phyloP scores from a whole-genome alignment of 2,888 invertebrate species.

The Hirtodrosophila alboralis region DNA sequence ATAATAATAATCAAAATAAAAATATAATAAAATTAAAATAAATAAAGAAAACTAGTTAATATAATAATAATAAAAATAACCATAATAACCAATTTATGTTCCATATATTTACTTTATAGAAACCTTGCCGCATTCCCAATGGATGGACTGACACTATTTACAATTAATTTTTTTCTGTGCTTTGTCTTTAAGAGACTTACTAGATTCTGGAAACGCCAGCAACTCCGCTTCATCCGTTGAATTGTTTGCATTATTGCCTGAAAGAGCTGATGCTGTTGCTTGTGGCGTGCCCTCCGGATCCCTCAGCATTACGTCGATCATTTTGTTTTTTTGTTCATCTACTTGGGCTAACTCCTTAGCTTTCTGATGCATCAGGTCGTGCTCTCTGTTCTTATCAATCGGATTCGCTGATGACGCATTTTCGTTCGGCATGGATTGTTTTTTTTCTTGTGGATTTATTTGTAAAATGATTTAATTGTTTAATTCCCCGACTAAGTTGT shows the following conservation, averaged over 20 bases:
- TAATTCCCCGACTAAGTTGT: too few relatives aligned
- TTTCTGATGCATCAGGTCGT: constrained; percentile 55
- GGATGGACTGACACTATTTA: too few relatives aligned
- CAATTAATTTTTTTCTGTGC: background rate
- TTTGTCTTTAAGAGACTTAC: constrained; percentile 54
- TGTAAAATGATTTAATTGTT: too few relatives aligned
- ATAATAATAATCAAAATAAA: too few relatives aligned
- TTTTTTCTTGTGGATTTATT: constrained; percentile 31
- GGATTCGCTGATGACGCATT: constrained; percentile 41
- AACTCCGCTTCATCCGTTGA: constrained; percentile 8
- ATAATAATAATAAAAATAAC: too few relatives aligned
- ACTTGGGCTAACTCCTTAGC: constrained; percentile 53
- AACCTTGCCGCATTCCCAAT: constrained; percentile 54
- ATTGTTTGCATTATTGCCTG: constrained; percentile 13
- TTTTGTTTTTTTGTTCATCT: constrained; percentile 61
- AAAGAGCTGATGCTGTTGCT: background rate
- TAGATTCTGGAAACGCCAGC: constrained; percentile 51
- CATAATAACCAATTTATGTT: too few relatives aligned
- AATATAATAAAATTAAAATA: too few relatives aligned
- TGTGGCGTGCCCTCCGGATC: too few relatives aligned
- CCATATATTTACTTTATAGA: too few relatives aligned
- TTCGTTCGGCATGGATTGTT: constrained; percentile 76
- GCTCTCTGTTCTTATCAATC: constrained; percentile 48
- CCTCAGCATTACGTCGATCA: constrained; percentile 64
- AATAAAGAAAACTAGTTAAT: too few relatives aligned